These are phyloP conservation scores for Apodemus speciosus DNA, from an alignment of 2,113 vertebrate genomes.

Conservation along the genomic window DNA sequence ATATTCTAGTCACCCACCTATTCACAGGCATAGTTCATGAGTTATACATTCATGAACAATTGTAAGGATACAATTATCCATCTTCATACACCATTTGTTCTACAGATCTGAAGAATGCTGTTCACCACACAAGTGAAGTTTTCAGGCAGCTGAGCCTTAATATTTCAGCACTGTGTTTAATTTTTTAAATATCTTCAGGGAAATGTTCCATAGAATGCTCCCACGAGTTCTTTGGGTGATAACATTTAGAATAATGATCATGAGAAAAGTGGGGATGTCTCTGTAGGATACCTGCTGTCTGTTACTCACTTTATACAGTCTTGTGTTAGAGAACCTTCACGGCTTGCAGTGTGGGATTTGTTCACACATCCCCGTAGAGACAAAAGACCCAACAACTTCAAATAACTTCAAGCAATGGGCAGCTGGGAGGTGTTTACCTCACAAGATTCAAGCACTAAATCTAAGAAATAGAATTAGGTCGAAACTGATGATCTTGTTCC, in stretches of 20 bases:
- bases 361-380: background rate
- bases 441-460: background rate
- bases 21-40: background rate
- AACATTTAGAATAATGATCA: background rate
- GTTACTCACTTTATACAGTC: too few relatives aligned
- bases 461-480: background rate
- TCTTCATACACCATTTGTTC: background rate
- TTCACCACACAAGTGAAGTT: background rate
- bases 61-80: background rate
- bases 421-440: background rate
- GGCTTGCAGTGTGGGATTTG: too few relatives aligned
- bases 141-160: slow-evolving; percentile 26
- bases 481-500: background rate
- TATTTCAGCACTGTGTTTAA: background rate
- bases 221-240: background rate
- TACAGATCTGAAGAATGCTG: background rate
- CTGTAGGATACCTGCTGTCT: fast-evolving
- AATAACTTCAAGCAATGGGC: background rate
- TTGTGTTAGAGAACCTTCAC: background rate
- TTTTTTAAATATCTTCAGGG: background rate
- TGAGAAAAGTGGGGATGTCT: background rate
- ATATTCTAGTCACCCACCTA: background rate
- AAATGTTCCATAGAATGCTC: background rate
- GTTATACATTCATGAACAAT: background rate
- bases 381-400: too few relatives aligned